phyloP scores from a whole-genome alignment of 2,797 vertebrate species.

The Acanthiza pusilla region DNA sequence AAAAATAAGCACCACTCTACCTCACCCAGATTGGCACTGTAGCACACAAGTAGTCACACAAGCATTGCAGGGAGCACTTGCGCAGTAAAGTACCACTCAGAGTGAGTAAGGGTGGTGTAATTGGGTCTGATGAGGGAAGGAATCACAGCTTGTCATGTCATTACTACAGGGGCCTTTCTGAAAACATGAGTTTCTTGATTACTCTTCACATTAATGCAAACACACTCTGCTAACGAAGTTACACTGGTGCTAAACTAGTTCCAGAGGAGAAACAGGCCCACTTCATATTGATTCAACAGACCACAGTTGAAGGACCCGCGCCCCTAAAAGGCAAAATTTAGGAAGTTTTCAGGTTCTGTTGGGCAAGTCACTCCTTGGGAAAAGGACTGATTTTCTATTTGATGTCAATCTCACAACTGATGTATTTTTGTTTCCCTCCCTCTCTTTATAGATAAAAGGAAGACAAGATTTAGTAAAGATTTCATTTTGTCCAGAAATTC shows the following conservation, averaged over 20 bases:
- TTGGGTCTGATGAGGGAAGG: background rate
- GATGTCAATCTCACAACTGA: background rate
- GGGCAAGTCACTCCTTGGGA: background rate
- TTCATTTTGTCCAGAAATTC: background rate
- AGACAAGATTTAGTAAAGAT: background rate
- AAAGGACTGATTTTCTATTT: background rate
- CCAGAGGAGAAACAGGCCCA: background rate
- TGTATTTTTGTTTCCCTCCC: background rate
- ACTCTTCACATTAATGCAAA: background rate
- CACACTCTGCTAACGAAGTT: background rate
- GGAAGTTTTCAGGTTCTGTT: background rate
- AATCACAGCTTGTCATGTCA: background rate
- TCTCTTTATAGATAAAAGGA: background rate
- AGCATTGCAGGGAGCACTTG: background rate
- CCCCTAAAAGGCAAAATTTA: background rate
- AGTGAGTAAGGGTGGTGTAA: constrained; percentile 3
- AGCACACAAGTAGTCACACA: background rate
- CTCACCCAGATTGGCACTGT: background rate
- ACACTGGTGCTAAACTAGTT: background rate
- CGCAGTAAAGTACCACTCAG: background rate
- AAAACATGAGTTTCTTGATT: background rate
- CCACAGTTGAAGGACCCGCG: background rate
- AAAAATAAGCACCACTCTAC: background rate
- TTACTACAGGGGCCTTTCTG: background rate
- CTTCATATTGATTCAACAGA: background rate